Evolutionary conservation across 92 coral and sea anemone genomes (phyloP).

Genomic region (Hydrozoanthus gracilis): DNA sequence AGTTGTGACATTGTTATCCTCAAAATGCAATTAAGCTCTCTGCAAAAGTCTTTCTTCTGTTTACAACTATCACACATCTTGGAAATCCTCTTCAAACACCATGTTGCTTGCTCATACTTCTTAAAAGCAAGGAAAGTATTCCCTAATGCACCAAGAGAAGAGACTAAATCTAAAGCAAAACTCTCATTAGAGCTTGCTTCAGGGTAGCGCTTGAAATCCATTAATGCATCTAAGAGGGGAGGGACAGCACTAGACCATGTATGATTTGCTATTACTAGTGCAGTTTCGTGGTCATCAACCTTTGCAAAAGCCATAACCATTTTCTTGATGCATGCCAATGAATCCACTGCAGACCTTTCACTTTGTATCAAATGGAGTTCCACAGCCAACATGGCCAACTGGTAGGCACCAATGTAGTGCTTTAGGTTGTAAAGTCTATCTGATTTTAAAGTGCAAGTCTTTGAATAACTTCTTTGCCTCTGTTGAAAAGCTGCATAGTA

Average conservation of each 20-base stretch:
- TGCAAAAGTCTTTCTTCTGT: background rate
- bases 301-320: background rate
- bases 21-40: background rate
- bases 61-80: background rate
- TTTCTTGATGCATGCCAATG: background rate
- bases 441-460: background rate
- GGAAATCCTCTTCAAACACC: conserved; percentile 19
- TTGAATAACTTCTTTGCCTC: conserved; percentile 7
- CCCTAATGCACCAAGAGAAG: background rate
- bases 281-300: background rate
- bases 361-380: background rate
- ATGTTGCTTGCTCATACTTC: background rate
- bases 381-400: background rate
- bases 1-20: background rate
- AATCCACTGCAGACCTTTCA: background rate
- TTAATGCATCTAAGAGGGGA: background rate
- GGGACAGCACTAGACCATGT: too few relatives aligned
- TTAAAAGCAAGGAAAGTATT: background rate
- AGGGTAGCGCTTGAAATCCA: background rate
- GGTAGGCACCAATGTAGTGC: background rate
- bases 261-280: background rate
- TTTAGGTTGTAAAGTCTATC: background rate
- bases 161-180: background rate
- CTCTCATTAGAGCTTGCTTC: background rate
- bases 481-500: background rate